Percentiles rank a stretch among this genome's conserved stretches.
Conservation (phyloP, 2,888 invertebrate genomes). For the Monoplex corrugatus region DNA sequence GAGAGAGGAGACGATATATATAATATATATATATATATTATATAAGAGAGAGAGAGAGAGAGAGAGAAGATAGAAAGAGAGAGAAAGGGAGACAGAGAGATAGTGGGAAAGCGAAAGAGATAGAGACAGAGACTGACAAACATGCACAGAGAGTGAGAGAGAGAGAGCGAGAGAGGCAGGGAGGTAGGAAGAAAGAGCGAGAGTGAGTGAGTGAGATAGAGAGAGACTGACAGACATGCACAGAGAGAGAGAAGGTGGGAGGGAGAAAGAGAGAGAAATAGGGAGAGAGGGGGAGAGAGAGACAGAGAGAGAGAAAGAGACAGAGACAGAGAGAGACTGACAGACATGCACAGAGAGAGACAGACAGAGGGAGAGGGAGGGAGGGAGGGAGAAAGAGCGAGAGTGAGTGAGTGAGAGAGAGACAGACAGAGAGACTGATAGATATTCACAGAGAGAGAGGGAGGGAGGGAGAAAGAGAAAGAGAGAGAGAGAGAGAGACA, state of each 20-base stretch:
- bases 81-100: background rate
- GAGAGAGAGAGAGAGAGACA: too few relatives aligned
- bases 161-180: conserved; percentile 13
- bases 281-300: conserved; percentile 28
- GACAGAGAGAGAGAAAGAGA: conserved; percentile 37
- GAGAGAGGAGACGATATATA: background rate
- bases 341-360: background rate
- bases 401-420: background rate
- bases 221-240: too few relatives aligned
- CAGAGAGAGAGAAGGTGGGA: background rate
- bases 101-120: background rate
- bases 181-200: background rate
- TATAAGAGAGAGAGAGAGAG: background rate
- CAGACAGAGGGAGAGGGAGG: conserved; percentile 1
- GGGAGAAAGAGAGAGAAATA: conserved; percentile 20
- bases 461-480: background rate
- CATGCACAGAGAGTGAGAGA: conserved; percentile 3
- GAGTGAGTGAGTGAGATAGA: background rate
- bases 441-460: background rate
- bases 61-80: background rate
- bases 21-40: background rate
- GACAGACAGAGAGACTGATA: background rate
- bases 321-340: conserved; percentile 3
- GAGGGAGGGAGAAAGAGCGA: conserved; percentile 6
- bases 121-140: conserved; percentile 9